Evolutionary conservation across 92 coral and sea anemone species (phyloP), one percentile per base, ranked within the genome.

Genomic region (Zoanthus sociatus): DNA sequence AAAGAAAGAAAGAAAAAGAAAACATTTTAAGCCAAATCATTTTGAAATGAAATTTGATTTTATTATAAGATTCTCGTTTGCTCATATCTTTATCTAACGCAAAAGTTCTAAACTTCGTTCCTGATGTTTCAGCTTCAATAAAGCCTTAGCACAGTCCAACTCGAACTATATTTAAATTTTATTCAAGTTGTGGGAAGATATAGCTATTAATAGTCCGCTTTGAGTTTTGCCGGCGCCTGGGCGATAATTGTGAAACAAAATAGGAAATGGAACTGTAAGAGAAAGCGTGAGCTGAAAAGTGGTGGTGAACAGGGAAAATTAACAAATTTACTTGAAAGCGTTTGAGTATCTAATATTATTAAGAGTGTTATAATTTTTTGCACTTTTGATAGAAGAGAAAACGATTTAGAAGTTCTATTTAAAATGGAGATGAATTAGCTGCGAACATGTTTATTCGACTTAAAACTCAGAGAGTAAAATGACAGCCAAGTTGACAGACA

Each of bases 201-300:
- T 37, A 37, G 75, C 85, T 81, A 81, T 81, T 81, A 81, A 81
- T 66, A 81, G 56, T 66, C n/a, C 46, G 74, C 75, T 81, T 74
- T 44, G 51, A 64, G 74, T 74, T 66, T 66, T 33, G 85, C 85
- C 85, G 60, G 85, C 74, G 85, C 75, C 85, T 14, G 66, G 63
- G 85, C 85, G 85, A 58, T 81, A 81, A 81, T 81, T 63, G 85
- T 81, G 73, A 81, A 81, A 81, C 85, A 81, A 81, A 81, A 81
- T 81, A 81, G 85, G 85, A 81, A 64, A 81, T 81, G 75, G 85
- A 81, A 14, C 60, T 4, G 47, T 75, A 81, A 44, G 85, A 74
- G 85, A 66, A 45, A 81, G 73, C 85, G 60, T 46, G 31, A 48
- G 60, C 20, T 64, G 66, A 45, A 60, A n/a, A 20, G 85, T 20